Evolutionary conservation across 1,140 invertebrate genomes (phyloP).

Genomic region (Glossosoma conforme): DNA sequence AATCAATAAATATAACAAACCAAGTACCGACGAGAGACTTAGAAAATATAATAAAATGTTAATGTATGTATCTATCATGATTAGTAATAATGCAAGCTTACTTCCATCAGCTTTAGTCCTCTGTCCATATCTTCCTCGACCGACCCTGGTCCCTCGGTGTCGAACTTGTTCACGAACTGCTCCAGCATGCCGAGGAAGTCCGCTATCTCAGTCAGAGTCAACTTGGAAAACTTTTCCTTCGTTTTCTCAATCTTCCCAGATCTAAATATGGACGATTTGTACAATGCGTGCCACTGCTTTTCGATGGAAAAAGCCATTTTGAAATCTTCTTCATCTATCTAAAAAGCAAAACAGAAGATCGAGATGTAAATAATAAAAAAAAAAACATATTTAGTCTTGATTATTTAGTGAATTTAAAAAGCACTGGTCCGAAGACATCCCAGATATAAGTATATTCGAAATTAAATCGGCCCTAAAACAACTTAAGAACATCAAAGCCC

Average conservation of each 20-base stretch:
- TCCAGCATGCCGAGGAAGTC: conserved; percentile 62
- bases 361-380: background rate
- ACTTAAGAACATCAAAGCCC: too few species aligned
- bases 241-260: conserved; percentile 64
- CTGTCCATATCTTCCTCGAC: conserved; percentile 70
- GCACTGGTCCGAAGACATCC: too few species aligned
- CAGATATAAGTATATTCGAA: too few species aligned
- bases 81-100: conserved; percentile 34
- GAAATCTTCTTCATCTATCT: conserved; percentile 50
- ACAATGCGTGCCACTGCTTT: conserved; percentile 63
- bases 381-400: too few species aligned
- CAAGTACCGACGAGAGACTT: too few species aligned
- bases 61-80: too few species aligned
- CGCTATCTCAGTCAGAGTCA: conserved; percentile 66
- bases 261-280: conserved; percentile 61
- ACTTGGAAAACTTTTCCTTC: conserved; percentile 72
- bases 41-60: too few species aligned
- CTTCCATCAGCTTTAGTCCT: conserved; percentile 65
- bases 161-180: conserved; percentile 68
- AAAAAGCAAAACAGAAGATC: too few species aligned
- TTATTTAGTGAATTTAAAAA: too few species aligned
- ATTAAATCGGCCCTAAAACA: too few species aligned
- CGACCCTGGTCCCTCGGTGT: conserved; percentile 68
- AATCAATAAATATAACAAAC: too few species aligned
- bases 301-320: conserved; percentile 56